These are phyloP conservation scores for Meleagris gallopavo DNA, from an alignment of 2,113 vertebrate genomes.

Conservation along the genomic window DNA sequence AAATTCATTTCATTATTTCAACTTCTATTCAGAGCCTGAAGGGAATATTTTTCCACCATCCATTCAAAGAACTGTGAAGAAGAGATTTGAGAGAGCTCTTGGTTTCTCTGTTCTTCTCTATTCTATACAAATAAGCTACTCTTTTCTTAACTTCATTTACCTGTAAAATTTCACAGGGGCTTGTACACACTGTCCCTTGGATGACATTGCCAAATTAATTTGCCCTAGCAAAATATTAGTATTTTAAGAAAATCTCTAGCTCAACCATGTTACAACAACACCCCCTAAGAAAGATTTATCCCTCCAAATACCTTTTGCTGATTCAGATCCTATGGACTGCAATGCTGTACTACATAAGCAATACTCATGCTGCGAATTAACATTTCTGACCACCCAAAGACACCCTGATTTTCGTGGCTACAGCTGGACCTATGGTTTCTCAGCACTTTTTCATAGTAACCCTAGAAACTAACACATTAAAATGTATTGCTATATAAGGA, in stretches of 20 bases:
- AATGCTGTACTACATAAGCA: neutral
- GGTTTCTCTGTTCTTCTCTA: accelerated
- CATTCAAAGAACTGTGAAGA: neutral
- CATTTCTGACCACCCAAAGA: neutral
- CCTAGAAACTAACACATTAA: neutral
- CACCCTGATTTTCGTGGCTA: neutral
- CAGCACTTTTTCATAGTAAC: constrained; percentile 22
- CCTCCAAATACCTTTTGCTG: neutral
- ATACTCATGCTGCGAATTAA: neutral
- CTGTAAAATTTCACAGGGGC: neutral
- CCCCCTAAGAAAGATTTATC: neutral
- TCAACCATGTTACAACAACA: neutral
- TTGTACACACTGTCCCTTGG: neutral
- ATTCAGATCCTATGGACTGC: neutral
- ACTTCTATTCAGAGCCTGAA: neutral
- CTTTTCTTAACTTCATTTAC: neutral
- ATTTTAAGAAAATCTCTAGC: neutral
- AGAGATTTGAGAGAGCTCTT: neutral
- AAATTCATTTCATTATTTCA: constrained; percentile 32
- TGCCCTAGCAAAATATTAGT: neutral
- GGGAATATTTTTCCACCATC: neutral
- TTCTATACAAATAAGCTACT: neutral
- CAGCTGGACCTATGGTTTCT: neutral
- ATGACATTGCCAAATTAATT: neutral
- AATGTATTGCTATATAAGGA: constrained; percentile 36